Percentiles rank a stretch among this genome's conserved stretches.
phyloP scores from a whole-genome alignment of 2,797 vertebrate genomes.

The Ctenopoma multispine region DNA sequence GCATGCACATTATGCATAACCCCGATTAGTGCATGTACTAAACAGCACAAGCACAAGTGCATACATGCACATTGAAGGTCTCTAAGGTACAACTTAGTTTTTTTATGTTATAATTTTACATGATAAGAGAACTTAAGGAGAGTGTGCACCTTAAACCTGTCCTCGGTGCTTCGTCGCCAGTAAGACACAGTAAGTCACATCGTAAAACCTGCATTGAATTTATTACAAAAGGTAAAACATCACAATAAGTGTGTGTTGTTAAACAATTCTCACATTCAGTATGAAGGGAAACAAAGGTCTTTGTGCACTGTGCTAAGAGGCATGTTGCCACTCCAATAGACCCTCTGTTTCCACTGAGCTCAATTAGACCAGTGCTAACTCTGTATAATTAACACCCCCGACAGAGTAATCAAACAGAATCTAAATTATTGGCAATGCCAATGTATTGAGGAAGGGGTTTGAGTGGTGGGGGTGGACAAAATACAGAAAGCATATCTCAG shows the following conservation, averaged over 20 bases:
- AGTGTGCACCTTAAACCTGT: background rate
- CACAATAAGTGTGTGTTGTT: conserved; percentile 29
- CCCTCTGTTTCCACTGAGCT: conserved; percentile 77
- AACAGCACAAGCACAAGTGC: conserved; percentile 33
- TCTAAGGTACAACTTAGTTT: background rate
- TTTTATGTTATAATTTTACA: background rate
- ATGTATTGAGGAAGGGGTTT: conserved; percentile 69
- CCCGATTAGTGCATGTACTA: conserved; percentile 57
- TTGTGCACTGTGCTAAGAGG: conserved; percentile 56
- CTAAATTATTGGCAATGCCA: conserved; percentile 78
- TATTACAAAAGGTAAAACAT: conserved; percentile 18
- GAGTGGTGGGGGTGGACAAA: conserved; percentile 73
- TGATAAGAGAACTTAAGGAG: background rate
- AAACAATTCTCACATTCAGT: conserved; percentile 37
- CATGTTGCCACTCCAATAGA: conserved; percentile 64
- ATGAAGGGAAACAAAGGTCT: conserved; percentile 64
- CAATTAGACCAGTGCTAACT: conserved; percentile 79
- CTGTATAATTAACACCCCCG: conserved; percentile 89
- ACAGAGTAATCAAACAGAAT: conserved; percentile 87
- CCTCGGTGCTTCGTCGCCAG: background rate
- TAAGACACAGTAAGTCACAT: conserved; percentile 8
- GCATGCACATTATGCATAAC: conserved; percentile 72
- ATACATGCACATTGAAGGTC: conserved; percentile 26
- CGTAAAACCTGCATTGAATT: conserved; percentile 17
- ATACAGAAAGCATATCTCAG: conserved; percentile 84